phyloP scores from a whole-genome alignment of 1,140 invertebrate species.

The Eubasilissa regina region DNA sequence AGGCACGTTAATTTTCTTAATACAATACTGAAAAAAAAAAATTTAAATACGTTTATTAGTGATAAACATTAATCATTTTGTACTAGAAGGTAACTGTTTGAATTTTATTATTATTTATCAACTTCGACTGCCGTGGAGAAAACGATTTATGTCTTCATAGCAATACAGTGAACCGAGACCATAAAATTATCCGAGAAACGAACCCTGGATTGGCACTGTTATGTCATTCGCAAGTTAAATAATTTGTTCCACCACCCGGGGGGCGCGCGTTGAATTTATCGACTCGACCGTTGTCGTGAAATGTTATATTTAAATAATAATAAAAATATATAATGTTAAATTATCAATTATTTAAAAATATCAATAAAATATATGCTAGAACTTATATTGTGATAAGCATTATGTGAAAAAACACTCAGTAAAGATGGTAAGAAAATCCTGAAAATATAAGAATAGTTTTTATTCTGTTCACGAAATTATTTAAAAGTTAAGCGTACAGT shows the following conservation, averaged over 20 bases:
- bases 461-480: no score
- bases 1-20: constrained; percentile 20
- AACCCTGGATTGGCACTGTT: not conserved
- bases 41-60: not conserved
- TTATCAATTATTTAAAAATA: no score
- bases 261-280: not conserved
- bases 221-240: constrained; percentile 8
- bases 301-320: no score
- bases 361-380: no score
- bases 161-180: not conserved
- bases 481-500: no score
- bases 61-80: not conserved
- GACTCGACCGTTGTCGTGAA: no score
- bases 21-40: not conserved
- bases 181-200: not conserved
- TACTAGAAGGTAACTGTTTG: not conserved
- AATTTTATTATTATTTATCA: not conserved
- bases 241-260: not conserved
- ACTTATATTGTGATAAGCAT: no score
- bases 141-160: not conserved
- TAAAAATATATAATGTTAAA: no score
- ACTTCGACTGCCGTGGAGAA: not conserved
- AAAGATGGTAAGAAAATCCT: no score
- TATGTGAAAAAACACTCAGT: no score
- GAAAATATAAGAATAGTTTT: no score